Percentiles rank a stretch among this genome's conserved stretches.
phyloP scores from a whole-genome alignment of 2,113 vertebrate genomes.

The Chlamydotis undulata region DNA sequence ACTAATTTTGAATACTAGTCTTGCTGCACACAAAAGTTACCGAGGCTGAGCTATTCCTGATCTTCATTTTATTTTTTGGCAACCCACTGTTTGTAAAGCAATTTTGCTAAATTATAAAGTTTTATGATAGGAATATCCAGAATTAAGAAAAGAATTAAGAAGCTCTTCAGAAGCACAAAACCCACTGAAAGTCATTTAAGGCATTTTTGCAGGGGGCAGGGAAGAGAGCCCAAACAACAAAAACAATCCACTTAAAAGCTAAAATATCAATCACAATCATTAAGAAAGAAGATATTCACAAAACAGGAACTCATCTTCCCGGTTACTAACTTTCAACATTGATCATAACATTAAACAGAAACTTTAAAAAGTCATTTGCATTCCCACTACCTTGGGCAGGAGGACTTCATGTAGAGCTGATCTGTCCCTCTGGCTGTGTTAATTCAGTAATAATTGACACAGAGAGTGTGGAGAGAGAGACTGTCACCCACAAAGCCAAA shows the following conservation, averaged over 20 bases:
- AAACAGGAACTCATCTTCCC: background rate
- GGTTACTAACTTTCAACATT: background rate
- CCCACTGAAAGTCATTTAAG: background rate
- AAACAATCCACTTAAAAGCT: background rate
- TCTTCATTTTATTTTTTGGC: background rate
- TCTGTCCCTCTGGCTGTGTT: background rate
- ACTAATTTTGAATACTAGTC: background rate
- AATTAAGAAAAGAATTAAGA: background rate
- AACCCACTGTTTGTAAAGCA: background rate
- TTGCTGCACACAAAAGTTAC: background rate
- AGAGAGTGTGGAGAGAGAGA: background rate
- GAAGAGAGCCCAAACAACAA: background rate
- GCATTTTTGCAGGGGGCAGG: background rate
- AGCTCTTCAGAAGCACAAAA: background rate
- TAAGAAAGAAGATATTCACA: background rate
- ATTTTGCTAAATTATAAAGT: background rate
- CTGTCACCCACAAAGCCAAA: background rate
- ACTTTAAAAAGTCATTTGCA: background rate
- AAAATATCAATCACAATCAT: background rate
- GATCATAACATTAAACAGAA: rapidly evolving
- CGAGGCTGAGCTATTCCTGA: background rate
- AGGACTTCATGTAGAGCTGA: background rate
- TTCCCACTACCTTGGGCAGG: background rate
- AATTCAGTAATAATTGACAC: background rate
- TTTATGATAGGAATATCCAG: background rate